phyloP scores from a whole-genome alignment of 37 sponge, comb jelly and placozoan species.

The Lycopodina hypogea region DNA sequence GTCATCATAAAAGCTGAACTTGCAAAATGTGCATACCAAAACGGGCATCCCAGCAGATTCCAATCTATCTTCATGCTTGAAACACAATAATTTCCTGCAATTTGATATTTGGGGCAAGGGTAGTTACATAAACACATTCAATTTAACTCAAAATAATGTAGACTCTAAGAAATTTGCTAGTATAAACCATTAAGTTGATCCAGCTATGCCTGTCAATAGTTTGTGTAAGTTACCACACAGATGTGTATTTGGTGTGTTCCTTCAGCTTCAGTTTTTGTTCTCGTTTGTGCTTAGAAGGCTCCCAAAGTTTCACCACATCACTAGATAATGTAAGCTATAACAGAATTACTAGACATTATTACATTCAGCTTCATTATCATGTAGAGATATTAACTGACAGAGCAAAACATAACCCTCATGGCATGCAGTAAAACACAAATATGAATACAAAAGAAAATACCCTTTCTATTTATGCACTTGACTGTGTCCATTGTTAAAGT shows the following conservation, averaged over 20 bases:
- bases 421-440: too few species aligned
- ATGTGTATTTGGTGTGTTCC: constrained; percentile 56
- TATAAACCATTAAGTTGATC: background rate
- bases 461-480: too few species aligned
- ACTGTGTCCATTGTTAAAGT: too few species aligned
- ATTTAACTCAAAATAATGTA: background rate
- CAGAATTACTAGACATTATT: background rate
- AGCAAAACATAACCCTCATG: too few species aligned
- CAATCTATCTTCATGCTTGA: constrained; percentile 73
- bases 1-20: too few species aligned
- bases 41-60: constrained; percentile 87
- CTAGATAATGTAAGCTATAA: constrained; percentile 83
- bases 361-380: too few species aligned
- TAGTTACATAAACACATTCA: background rate
- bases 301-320: constrained; percentile 88
- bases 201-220: background rate
- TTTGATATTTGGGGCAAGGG: background rate
- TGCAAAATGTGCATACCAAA: constrained; percentile 64
- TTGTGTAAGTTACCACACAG: constrained; percentile 62
- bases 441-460: too few species aligned
- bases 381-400: too few species aligned
- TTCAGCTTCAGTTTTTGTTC: constrained; percentile 79
- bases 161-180: background rate
- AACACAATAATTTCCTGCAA: constrained; percentile 67
- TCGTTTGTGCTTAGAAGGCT: constrained; percentile 86